phyloP scores from a whole-genome alignment of 2,888 invertebrate species.

The Drosophila atripex region DNA sequence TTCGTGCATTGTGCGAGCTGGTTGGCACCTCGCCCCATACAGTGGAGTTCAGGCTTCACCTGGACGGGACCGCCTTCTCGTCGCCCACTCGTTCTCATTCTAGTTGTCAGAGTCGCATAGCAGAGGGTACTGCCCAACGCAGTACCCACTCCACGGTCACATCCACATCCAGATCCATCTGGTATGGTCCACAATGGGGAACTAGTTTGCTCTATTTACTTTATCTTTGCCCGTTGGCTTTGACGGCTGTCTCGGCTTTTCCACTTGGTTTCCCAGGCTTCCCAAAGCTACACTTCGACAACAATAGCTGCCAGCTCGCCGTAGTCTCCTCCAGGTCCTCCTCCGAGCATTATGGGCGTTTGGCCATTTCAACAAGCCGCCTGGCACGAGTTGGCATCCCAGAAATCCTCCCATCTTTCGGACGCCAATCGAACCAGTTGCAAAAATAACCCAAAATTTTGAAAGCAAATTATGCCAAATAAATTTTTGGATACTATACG shows the following conservation, averaged over 20 bases:
- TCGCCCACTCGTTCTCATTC: slow-evolving; percentile 66
- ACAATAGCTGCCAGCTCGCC: slow-evolving; percentile 25
- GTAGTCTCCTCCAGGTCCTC: slow-evolving; percentile 28
- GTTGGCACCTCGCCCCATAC: slow-evolving; percentile 58
- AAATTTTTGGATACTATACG: neutral
- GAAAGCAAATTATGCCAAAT: slow-evolving; percentile 8
- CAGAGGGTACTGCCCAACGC: slow-evolving; percentile 11
- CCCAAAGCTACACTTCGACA: slow-evolving; percentile 2
- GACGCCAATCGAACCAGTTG: slow-evolving; percentile 42
- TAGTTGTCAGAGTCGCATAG: slow-evolving; percentile 36
- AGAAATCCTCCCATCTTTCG: slow-evolving; percentile 37
- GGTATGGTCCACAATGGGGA: slow-evolving; percentile 37
- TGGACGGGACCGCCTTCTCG: slow-evolving; percentile 50
- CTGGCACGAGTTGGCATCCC: slow-evolving; percentile 64
- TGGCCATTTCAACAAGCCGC: slow-evolving; percentile 32
- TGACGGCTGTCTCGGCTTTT: slow-evolving; percentile 46
- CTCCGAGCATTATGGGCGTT: slow-evolving; percentile 14
- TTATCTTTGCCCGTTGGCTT: slow-evolving; percentile 58
- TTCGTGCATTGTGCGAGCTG: slow-evolving; percentile 72
- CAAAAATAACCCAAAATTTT: slow-evolving; percentile 42
- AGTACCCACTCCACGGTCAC: slow-evolving; percentile 15
- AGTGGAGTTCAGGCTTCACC: slow-evolving; percentile 13
- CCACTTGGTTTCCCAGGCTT: slow-evolving; percentile 46
- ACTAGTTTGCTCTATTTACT: slow-evolving; percentile 63
- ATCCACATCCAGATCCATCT: slow-evolving; percentile 18